phyloP scores from a whole-genome alignment of 2,797 vertebrate genomes.

The Enteromius trimaculatus region DNA sequence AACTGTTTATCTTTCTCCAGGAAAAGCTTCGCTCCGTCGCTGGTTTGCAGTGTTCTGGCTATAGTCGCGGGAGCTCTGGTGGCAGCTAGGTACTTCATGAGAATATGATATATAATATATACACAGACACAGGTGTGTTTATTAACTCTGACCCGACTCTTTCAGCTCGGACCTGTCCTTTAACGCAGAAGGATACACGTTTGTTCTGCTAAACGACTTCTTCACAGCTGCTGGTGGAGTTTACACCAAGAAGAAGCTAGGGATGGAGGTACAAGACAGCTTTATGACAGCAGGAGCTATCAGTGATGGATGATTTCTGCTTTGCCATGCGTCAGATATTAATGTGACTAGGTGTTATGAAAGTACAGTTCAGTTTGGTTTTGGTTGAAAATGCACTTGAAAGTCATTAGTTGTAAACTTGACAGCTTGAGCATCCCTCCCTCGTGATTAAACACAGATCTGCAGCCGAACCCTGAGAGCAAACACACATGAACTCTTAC shows the following conservation, averaged over 20 bases:
- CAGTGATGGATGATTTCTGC: background rate
- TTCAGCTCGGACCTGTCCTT: constrained; percentile 91
- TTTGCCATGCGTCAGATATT: background rate
- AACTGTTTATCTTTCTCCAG: constrained; percentile 56
- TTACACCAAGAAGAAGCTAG: constrained; percentile 91
- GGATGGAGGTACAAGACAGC: constrained; percentile 78
- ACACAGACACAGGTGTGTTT: background rate
- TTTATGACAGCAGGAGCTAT: background rate
- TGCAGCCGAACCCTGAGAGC: background rate
- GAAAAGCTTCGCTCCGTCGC: constrained; percentile 69
- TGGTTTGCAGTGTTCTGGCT: constrained; percentile 72
- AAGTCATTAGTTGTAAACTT: background rate
- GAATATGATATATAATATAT: background rate
- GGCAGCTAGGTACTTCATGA: constrained; percentile 84
- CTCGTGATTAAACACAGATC: background rate
- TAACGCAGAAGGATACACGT: constrained; percentile 83
- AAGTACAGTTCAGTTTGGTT: background rate
- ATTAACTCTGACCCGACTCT: constrained; percentile 41
- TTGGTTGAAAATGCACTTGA: background rate
- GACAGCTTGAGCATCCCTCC: background rate
- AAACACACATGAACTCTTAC: background rate
- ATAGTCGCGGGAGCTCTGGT: constrained; percentile 86
- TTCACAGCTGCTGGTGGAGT: constrained; percentile 90
- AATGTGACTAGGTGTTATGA: background rate
- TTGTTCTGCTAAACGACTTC: constrained; percentile 89